phyloP scores from a whole-genome alignment of 2,797 vertebrate species.

The Tadarida brasiliensis region DNA sequence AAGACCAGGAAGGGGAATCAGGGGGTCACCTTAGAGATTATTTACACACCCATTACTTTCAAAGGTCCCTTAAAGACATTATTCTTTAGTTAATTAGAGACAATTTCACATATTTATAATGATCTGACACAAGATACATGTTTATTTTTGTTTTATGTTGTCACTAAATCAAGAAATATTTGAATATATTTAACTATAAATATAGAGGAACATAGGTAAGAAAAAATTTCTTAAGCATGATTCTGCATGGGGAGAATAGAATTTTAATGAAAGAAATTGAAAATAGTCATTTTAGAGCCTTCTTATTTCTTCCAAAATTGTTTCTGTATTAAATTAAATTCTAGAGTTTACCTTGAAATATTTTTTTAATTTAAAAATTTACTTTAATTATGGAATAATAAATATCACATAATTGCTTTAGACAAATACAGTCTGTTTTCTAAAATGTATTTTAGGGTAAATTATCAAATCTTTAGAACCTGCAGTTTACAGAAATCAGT shows the following conservation, averaged over 20 bases:
- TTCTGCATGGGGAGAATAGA: background rate
- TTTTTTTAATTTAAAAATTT: slow-evolving; percentile 19
- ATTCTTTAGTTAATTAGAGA: background rate
- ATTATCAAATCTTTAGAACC: slow-evolving; percentile 19
- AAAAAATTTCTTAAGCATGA: background rate
- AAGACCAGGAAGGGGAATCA: too few relatives aligned
- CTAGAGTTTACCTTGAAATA: background rate
- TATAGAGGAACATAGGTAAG: background rate
- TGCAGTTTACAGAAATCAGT: background rate
- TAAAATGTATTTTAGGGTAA: slow-evolving; percentile 36
- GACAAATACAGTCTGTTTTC: slow-evolving; percentile 26
- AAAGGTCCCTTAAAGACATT: background rate
- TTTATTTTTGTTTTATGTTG: slow-evolving; percentile 44
- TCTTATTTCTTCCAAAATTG: slow-evolving; percentile 11
- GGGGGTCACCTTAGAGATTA: background rate
- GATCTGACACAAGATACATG: background rate
- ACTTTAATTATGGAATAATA: slow-evolving; percentile 11
- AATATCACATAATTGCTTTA: background rate
- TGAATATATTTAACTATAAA: background rate
- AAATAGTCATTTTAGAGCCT: background rate
- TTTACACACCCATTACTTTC: background rate
- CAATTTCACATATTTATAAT: background rate
- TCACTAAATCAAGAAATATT: background rate
- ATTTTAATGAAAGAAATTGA: slow-evolving; percentile 40
- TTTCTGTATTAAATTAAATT: slow-evolving; percentile 44